Conservation (phyloP, 2,797 vertebrate species). For the Urosaurus nigricauda region DNA sequence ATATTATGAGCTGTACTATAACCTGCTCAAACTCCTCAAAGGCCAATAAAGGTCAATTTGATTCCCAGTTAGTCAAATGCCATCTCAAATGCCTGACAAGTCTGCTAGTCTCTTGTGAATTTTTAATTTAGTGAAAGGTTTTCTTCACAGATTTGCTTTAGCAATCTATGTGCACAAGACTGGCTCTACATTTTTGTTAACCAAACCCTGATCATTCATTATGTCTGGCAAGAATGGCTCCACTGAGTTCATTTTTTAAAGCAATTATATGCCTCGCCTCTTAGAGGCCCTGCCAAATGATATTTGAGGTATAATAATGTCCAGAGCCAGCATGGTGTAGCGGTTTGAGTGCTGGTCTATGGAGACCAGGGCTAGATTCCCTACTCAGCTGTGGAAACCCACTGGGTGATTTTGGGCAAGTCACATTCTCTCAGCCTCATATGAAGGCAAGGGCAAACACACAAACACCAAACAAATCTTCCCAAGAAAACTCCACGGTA, state of each 20-base stretch:
- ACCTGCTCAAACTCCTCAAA: slow-evolving; percentile 5
- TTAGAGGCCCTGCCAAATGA: neutral
- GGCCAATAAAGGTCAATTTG: neutral
- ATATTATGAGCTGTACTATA: slow-evolving; percentile 17
- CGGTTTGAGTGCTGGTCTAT: too few species aligned
- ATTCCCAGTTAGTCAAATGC: neutral
- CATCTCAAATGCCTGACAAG: neutral
- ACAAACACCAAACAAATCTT: too few species aligned
- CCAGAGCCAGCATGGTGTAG: too few species aligned
- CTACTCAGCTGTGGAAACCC: too few species aligned
- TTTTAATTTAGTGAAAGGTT: neutral
- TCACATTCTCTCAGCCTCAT: too few species aligned
- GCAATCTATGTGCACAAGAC: neutral
- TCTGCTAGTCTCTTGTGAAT: neutral
- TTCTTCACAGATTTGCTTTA: neutral
- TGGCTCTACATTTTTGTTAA: neutral
- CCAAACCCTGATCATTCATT: neutral
- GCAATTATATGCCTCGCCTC: neutral
- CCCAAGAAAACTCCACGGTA: too few species aligned
- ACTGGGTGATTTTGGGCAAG: too few species aligned
- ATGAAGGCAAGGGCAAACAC: too few species aligned
- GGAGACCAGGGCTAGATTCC: too few species aligned
- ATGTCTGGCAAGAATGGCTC: neutral
- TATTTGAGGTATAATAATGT: too few species aligned
- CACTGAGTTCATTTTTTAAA: neutral